Percentiles rank a stretch among this genome's conserved stretches.
Evolutionary conservation across 2,888 invertebrate species (phyloP).

Genomic region (Thereva nobilitata): DNA sequence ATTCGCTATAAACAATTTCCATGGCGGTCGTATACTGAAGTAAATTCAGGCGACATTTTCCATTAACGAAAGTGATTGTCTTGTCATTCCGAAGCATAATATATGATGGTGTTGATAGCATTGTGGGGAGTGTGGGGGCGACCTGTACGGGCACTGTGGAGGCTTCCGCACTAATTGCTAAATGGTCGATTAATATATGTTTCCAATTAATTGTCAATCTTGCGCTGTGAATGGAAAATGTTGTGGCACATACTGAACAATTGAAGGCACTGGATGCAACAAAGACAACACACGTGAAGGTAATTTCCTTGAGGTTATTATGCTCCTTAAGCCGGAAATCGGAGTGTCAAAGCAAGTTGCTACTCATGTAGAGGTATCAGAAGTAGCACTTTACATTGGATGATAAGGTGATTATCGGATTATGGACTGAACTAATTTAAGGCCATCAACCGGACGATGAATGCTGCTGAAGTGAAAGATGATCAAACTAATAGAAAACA

Average conservation of each 20-base stretch:
- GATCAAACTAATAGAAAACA: no score
- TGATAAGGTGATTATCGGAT: no score
- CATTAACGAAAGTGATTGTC: constrained; percentile 41
- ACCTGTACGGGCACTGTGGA: neutral
- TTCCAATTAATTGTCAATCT: constrained; percentile 40
- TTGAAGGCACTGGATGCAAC: constrained; percentile 1
- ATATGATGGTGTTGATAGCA: constrained; percentile 34
- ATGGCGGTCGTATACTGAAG: constrained; percentile 31
- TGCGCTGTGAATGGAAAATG: constrained; percentile 1
- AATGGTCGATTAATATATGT: constrained; percentile 40
- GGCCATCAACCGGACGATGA: no score
- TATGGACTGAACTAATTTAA: no score
- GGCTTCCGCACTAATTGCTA: constrained; percentile 37
- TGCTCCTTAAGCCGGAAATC: no score
- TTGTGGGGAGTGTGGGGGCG: constrained; percentile 4
- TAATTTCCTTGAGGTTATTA: constrained; percentile 21
- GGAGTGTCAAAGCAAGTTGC: no score
- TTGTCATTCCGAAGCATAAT: constrained; percentile 38
- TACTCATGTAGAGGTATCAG: no score
- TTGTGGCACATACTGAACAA: neutral
- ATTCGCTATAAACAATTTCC: constrained; percentile 39
- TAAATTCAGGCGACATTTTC: constrained; percentile 40
- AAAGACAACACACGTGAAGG: constrained; percentile 24
- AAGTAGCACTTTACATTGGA: no score
- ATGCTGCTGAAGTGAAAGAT: no score